These are phyloP conservation scores for Mesorhabditis spiculigera DNA, from an alignment of 2,888 invertebrate species.

Conservation along the genomic window DNA sequence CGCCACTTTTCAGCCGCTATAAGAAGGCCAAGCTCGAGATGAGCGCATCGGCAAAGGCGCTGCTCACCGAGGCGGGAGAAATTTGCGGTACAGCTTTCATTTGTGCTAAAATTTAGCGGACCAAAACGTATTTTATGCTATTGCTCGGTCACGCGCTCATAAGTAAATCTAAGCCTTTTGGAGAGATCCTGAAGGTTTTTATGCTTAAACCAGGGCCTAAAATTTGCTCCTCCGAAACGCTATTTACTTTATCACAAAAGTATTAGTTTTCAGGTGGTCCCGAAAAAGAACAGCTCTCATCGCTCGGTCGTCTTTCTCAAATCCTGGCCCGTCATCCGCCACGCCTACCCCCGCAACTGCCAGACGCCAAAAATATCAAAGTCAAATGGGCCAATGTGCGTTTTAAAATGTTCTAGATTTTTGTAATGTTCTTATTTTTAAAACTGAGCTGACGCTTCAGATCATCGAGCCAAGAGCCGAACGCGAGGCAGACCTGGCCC, in stretches of 20 bases:
- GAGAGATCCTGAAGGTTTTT: too few species aligned
- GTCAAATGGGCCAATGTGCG: slow-evolving; percentile 30
- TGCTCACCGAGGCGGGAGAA: too few species aligned
- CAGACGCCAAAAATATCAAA: slow-evolving; percentile 18
- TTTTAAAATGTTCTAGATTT: background rate
- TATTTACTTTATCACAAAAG: background rate
- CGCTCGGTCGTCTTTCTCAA: background rate
- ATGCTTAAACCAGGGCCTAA: too few species aligned
- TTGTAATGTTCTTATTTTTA: background rate
- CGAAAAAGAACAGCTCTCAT: background rate
- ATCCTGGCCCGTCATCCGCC: slow-evolving; percentile 16
- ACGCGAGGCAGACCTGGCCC: slow-evolving; percentile 28
- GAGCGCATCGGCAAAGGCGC: too few species aligned
- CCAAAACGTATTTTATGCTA: too few species aligned
- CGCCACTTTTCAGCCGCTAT: too few species aligned
- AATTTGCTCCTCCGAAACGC: too few species aligned
- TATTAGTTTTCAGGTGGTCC: background rate
- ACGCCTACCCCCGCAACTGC: slow-evolving; percentile 22
- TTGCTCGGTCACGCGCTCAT: too few species aligned
- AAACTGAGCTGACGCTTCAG: slow-evolving; percentile 11
- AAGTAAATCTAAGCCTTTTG: too few species aligned
- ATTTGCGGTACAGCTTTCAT: too few species aligned
- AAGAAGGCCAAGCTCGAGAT: too few species aligned
- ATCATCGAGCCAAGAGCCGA: slow-evolving; percentile 41
- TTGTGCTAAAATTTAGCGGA: too few species aligned